Percentiles rank a stretch among this genome's conserved stretches.
phyloP scores from a whole-genome alignment of 2,797 vertebrate genomes.

The Erethizon dorsatum region DNA sequence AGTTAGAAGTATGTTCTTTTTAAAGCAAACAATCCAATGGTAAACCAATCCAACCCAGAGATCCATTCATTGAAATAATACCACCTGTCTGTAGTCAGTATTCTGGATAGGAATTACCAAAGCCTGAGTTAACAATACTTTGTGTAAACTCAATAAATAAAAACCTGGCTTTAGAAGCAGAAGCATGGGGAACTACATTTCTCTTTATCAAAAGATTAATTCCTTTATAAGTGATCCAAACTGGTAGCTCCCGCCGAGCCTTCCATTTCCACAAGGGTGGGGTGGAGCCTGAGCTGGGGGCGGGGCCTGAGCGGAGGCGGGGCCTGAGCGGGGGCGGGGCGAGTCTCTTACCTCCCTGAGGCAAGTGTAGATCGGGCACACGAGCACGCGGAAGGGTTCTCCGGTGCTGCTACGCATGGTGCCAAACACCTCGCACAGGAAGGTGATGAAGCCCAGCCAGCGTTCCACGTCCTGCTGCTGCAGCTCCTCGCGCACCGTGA shows the following conservation, averaged over 20 bases:
- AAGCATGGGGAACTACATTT: neutral
- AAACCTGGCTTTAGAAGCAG: neutral
- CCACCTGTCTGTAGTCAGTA: neutral
- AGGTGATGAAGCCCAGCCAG: slow-evolving; percentile 99
- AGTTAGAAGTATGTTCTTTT: slow-evolving; percentile 21
- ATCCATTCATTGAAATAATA: neutral
- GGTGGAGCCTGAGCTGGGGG: neutral
- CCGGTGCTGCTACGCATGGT: slow-evolving; percentile 97
- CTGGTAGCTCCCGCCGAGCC: fast-evolving
- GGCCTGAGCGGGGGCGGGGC: neutral
- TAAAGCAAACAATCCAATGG: neutral
- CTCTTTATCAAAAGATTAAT: neutral
- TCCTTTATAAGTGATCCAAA: fast-evolving
- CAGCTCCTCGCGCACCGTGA: slow-evolving; percentile 94
- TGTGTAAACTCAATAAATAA: neutral
- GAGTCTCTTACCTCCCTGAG: slow-evolving; percentile 93
- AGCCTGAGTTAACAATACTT: neutral
- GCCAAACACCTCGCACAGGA: slow-evolving; percentile 97
- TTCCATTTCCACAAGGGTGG: neutral
- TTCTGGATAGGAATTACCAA: neutral
- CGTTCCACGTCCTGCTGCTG: slow-evolving; percentile 96
- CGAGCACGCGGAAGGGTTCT: slow-evolving; percentile 97
- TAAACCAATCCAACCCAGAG: neutral
- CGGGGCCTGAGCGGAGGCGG: neutral
- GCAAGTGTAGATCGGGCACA: slow-evolving; percentile 99